Percentiles rank a stretch among this genome's conserved stretches.
Evolutionary conservation across 2,888 invertebrate genomes (phyloP).

Genomic region (Uropetala carovei): DNA sequence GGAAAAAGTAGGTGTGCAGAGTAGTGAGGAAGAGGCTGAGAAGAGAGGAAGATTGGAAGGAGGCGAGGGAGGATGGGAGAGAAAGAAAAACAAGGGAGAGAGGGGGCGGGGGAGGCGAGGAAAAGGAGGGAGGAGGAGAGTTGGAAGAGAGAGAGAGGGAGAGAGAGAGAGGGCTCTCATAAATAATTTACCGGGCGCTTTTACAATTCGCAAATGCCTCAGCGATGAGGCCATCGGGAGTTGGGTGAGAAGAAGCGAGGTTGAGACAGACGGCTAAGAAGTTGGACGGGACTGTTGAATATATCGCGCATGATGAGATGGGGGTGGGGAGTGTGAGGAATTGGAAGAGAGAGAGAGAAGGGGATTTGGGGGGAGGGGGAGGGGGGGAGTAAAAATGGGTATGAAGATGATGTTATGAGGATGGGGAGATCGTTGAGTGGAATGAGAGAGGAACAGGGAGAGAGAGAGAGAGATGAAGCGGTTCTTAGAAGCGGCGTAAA

Average conservation of each 20-base stretch:
- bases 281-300: neutral
- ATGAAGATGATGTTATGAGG: too few relatives aligned
- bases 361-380: too few relatives aligned
- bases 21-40: too few relatives aligned
- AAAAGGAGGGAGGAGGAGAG: neutral
- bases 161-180: neutral
- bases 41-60: too few relatives aligned
- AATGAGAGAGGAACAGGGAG: too few relatives aligned
- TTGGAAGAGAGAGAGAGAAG: too few relatives aligned
- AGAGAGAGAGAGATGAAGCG: too few relatives aligned
- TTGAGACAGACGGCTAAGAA: neutral
- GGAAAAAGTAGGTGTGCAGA: too few relatives aligned
- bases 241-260: neutral
- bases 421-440: too few relatives aligned
- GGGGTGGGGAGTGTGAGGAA: too few relatives aligned
- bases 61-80: too few relatives aligned
- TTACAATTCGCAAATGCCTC: constrained; percentile 17
- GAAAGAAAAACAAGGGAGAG: neutral
- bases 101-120: neutral
- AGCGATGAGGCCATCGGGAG: neutral
- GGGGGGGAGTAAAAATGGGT: too few relatives aligned
- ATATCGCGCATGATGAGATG: constrained; percentile 4
- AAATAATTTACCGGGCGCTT: constrained; percentile 18
- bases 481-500: neutral
- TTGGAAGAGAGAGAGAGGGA: neutral